Conservation (phyloP, 2,888 invertebrate genomes). For the Uropetala carovei region DNA sequence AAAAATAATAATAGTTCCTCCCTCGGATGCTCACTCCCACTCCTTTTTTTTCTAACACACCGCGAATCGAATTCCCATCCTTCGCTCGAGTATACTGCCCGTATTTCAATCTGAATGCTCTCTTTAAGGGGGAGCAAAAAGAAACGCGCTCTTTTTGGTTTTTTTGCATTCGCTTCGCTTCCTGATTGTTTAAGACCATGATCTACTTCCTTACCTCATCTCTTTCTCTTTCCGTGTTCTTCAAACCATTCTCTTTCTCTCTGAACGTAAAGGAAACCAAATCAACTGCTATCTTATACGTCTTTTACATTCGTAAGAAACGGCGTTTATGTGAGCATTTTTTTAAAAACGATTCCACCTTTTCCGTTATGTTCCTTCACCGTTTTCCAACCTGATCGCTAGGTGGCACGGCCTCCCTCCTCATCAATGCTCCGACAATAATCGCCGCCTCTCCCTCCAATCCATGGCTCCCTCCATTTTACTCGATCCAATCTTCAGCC, state of each 20-base stretch:
- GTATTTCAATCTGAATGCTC: neutral
- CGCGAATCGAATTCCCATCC: conserved; percentile 3
- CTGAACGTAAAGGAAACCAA: neutral
- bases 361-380: neutral
- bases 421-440: neutral
- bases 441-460: neutral
- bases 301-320: neutral
- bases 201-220: neutral
- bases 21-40: neutral
- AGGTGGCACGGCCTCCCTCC: neutral
- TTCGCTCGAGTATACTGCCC: neutral
- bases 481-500: neutral
- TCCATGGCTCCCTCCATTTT: neutral
- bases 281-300: too few relatives aligned
- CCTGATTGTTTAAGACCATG: neutral
- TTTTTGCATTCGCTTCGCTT: neutral
- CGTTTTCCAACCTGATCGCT: neutral
- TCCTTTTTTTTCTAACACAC: too few relatives aligned
- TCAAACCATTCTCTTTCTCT: neutral
- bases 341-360: neutral
- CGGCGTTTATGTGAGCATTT: neutral
- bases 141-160: neutral
- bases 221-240: neutral
- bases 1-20: neutral
- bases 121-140: neutral